A percentile compares a stretch with the other conserved stretches of the same genome.
phyloP scores from a whole-genome alignment of 35 echinoderm and acorn worm genomes.

The Ophioderma brevispina region DNA sequence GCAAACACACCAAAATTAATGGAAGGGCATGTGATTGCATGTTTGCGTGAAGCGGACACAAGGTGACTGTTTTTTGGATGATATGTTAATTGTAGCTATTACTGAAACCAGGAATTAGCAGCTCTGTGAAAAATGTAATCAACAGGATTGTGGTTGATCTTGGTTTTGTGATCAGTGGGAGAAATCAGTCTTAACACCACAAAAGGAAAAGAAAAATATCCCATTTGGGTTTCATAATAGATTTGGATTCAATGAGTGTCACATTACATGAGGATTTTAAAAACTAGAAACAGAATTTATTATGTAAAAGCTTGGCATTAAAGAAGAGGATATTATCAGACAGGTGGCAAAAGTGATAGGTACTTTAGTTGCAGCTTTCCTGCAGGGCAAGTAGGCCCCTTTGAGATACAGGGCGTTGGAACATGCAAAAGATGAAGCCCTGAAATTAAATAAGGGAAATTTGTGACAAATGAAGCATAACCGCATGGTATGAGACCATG shows the following conservation, averaged over 20 bases:
- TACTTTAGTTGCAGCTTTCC: constrained; percentile 24
- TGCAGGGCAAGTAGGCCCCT: constrained; percentile 29
- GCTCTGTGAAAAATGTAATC: too few relatives aligned
- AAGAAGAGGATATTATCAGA: background rate
- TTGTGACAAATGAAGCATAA: too few relatives aligned
- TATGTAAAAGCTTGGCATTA: too few relatives aligned
- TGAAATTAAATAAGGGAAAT: background rate
- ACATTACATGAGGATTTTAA: too few relatives aligned
- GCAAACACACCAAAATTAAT: constrained; percentile 43
- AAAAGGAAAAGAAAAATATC: too few relatives aligned
- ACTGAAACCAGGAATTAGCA: too few relatives aligned
- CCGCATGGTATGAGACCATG: too few relatives aligned
- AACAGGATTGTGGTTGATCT: background rate
- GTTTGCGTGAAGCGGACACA: constrained; percentile 3
- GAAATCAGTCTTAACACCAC: background rate
- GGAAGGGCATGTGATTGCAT: constrained; percentile 39
- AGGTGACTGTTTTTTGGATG: constrained; percentile 20
- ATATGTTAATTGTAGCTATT: too few relatives aligned
- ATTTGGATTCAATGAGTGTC: too few relatives aligned
- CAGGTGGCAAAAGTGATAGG: constrained; percentile 19
- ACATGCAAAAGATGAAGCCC: constrained; percentile 25
- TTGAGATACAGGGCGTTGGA: constrained; percentile 58
- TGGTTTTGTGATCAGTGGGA: constrained; percentile 22
- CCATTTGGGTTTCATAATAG: background rate
- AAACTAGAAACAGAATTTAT: too few relatives aligned